These are phyloP conservation scores for Sarcophaga caerulescens DNA, from an alignment of 2,888 invertebrate species.

Conservation along the genomic window DNA sequence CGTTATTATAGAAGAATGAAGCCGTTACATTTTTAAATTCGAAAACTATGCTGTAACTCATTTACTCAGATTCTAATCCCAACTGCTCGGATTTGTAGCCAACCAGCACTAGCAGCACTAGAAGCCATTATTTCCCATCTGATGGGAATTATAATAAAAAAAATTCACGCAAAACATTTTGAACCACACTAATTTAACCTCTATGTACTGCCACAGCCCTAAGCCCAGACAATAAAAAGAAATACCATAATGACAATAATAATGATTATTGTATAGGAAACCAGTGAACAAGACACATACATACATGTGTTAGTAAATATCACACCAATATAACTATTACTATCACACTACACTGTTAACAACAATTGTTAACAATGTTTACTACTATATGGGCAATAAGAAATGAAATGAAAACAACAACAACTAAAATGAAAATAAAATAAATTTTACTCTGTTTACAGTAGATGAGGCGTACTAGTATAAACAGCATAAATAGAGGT, in stretches of 20 bases:
- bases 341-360: not conserved
- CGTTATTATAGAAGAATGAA: too few relatives aligned
- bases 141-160: too few relatives aligned
- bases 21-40: too few relatives aligned
- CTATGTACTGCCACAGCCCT: not conserved
- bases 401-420: slow-evolving; percentile 3
- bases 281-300: slow-evolving; percentile 2
- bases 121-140: too few relatives aligned
- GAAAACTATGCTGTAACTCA: too few relatives aligned
- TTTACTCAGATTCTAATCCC: too few relatives aligned
- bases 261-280: slow-evolving; percentile 21
- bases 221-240: slow-evolving; percentile 4
- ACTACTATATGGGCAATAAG: slow-evolving; percentile 40
- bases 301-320: not conserved
- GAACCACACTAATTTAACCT: not conserved
- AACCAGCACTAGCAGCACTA: too few relatives aligned
- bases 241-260: slow-evolving; percentile 32
- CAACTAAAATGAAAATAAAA: not conserved
- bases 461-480: not conserved
- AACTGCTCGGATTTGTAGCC: too few relatives aligned
- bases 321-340: not conserved
- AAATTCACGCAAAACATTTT: not conserved
- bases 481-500: slow-evolving; percentile 1
- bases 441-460: not conserved
- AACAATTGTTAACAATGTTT: slow-evolving; percentile 52